Evolutionary conservation across 2,888 invertebrate genomes (phyloP), one percentile per base, ranked within the genome.

Genomic region (Amiota mariae): DNA sequence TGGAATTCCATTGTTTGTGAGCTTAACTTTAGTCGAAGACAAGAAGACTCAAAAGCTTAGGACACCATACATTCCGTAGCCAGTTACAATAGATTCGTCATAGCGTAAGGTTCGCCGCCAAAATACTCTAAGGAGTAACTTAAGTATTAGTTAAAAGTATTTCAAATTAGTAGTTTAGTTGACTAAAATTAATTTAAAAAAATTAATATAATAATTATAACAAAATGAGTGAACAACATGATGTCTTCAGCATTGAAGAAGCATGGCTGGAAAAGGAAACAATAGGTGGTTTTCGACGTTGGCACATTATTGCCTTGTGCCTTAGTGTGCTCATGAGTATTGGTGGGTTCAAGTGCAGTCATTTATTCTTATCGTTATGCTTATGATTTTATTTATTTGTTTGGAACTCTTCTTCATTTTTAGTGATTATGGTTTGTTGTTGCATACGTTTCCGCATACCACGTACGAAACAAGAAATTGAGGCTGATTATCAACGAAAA

Each of bases 381-480:
- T 24, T 12, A 72, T 56, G 48, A 67, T 54, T 56, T 36, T 73
- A 76, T 18, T 64, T 54, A 70, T 74, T 72, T 61, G n/a, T 8
- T 49, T 72, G 54, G 15, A 20, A 59, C 36, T 76, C 72, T 51
- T 75, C 72, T 51, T 70, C 56, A 9, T 36, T 36, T 36, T 1
- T 87, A 96, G 96, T 95, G 76, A 93, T 97, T 78, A 93, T 96
- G 86, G 91, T 97, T 72, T 98, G 97, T 88, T 98, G 97, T 88
- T 97, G 97, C 87, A 93, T 97, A 84, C 94, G 95, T 79, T 96
- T 97, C 89, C 94, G 98, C 54, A 95, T 98, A 80, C 98, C 98
- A 1, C 92, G 98, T 72, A 98, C 98, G 0, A 97, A 97, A 88
- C 97, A 97, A 89, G 97, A 98, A 90, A 98, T 98, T 77, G 97